phyloP scores from a whole-genome alignment of 1,140 invertebrate species.

The Venustaconcha ellipsiformis region DNA sequence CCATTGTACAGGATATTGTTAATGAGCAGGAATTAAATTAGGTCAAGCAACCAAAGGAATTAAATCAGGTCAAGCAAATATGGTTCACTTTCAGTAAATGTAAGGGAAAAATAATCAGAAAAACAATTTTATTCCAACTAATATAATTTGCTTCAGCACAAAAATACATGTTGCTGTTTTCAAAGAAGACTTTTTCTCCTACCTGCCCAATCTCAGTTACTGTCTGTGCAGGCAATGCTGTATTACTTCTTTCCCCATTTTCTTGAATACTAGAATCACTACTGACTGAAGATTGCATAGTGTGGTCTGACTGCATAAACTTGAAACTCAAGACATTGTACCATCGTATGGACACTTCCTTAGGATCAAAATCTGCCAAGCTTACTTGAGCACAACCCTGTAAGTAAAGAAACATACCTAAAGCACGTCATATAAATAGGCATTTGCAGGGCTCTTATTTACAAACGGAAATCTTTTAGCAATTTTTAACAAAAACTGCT shows the following conservation, averaged over 20 bases:
- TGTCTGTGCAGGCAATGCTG: not conserved
- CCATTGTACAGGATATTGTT: too few relatives aligned
- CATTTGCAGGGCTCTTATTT: not conserved
- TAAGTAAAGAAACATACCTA: slow-evolving; percentile 39
- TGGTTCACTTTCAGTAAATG: too few relatives aligned
- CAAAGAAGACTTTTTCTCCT: too few relatives aligned
- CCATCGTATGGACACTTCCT: slow-evolving; percentile 87
- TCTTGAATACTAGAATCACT: slow-evolving; percentile 33
- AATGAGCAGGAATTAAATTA: too few relatives aligned
- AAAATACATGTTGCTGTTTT: too few relatives aligned
- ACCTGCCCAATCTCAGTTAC: too few relatives aligned
- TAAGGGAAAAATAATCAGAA: too few relatives aligned
- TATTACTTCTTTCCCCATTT: slow-evolving; percentile 22
- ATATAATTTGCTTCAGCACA: too few relatives aligned
- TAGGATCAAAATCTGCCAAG: slow-evolving; percentile 91
- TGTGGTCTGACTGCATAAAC: slow-evolving; percentile 78
- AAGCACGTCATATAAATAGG: not conserved
- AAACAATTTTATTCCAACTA: too few relatives aligned
- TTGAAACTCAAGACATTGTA: slow-evolving; percentile 94
- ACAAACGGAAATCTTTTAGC: not conserved
- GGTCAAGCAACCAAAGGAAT: too few relatives aligned
- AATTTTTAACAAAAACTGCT: not conserved
- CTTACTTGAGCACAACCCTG: slow-evolving; percentile 96
- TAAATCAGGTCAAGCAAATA: too few relatives aligned
- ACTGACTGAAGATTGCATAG: slow-evolving; percentile 33